Conservation (phyloP, 2,888 invertebrate species). For the Busseola fusca region DNA sequence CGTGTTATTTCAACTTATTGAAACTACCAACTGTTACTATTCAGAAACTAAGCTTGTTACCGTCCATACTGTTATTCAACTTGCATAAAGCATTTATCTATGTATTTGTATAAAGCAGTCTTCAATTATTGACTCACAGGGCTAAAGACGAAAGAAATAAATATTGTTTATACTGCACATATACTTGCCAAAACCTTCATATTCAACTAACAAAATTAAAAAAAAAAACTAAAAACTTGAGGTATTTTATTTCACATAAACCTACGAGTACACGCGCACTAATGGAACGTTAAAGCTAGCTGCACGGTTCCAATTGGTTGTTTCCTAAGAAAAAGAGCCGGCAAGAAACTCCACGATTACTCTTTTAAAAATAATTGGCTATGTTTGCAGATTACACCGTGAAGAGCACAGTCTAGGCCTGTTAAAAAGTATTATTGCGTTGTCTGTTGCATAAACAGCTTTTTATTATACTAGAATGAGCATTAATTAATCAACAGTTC, state of each 20-base stretch:
- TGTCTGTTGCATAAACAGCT: background rate
- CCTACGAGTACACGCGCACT: too few relatives aligned
- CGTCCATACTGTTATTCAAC: background rate
- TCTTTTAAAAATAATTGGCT: background rate
- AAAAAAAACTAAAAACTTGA: too few relatives aligned
- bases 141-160: background rate
- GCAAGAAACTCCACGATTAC: background rate
- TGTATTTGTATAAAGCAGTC: background rate
- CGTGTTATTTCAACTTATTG: constrained; percentile 4
- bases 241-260: too few relatives aligned
- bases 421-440: background rate
- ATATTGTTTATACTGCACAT: background rate
- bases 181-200: background rate
- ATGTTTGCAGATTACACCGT: background rate
- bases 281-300: too few relatives aligned
- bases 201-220: too few relatives aligned
- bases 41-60: too few relatives aligned
- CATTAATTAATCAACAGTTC: background rate
- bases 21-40: background rate
- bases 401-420: background rate
- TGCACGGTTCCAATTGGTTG: background rate
- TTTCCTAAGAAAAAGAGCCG: background rate
- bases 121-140: background rate
- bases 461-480: background rate
- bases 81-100: background rate